Conservation (phyloP, 2,888 invertebrate species). For the Amblyjoppa fuscipennis region DNA sequence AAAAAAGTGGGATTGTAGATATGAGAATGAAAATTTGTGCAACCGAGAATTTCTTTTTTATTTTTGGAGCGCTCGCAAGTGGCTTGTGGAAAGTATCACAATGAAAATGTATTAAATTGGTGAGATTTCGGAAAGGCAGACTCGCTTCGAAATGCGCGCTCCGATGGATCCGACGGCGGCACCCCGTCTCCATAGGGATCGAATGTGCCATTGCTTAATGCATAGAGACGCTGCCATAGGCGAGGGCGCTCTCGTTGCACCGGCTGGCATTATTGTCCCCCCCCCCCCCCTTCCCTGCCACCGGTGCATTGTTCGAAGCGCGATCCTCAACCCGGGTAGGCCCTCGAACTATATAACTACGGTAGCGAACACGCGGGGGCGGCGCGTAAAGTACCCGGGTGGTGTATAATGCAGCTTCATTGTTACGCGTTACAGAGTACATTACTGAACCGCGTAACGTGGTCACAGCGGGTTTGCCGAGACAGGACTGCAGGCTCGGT, state of each 20-base stretch:
- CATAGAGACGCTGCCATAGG: slow-evolving; percentile 47
- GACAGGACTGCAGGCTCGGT: neutral
- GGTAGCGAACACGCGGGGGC: slow-evolving; percentile 4
- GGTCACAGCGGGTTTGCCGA: slow-evolving; percentile 44
- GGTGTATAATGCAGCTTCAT: slow-evolving; percentile 64
- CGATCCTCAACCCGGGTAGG: slow-evolving; percentile 35
- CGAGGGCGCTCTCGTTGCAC: slow-evolving; percentile 26
- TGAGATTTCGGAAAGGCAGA: slow-evolving; percentile 12
- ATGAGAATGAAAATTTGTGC: neutral
- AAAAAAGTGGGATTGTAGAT: neutral
- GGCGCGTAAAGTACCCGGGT: slow-evolving; percentile 1
- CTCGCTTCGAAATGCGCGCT: neutral
- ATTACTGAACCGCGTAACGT: slow-evolving; percentile 64
- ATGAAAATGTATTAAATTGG: slow-evolving; percentile 25
- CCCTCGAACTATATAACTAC: slow-evolving; percentile 2
- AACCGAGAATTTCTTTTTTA: no score
- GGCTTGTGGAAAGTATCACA: neutral
- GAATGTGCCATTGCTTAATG: slow-evolving; percentile 57
- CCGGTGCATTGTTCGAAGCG: slow-evolving; percentile 54
- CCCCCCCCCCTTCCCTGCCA: neutral
- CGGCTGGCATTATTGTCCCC: slow-evolving; percentile 43
- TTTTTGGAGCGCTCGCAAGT: no score
- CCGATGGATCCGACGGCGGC: slow-evolving; percentile 39
- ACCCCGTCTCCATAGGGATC: slow-evolving; percentile 35
- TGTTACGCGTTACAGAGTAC: slow-evolving; percentile 61